Percentiles rank a stretch among this genome's conserved stretches.
Evolutionary conservation across 2,797 vertebrate species (phyloP).

Genomic region (Rachycentron canadum): DNA sequence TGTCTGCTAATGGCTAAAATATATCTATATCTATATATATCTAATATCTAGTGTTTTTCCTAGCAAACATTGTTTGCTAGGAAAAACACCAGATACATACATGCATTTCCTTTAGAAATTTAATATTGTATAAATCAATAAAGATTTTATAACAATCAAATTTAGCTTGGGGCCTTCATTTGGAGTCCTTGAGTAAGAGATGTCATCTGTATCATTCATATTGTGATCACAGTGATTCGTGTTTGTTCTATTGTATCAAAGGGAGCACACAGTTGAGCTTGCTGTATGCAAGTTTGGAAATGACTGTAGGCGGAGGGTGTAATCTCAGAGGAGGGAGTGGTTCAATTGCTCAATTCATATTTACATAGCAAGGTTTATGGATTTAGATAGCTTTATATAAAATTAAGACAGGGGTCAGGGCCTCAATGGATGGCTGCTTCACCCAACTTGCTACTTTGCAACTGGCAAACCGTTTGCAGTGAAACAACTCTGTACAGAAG

Average conservation of each 20-base stretch:
- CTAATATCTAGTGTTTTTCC: no score
- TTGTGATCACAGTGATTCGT: neutral
- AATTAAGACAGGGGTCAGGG: neutral
- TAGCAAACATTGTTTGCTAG: no score
- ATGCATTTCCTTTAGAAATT: constrained; percentile 42
- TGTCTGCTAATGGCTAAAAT: constrained; percentile 31
- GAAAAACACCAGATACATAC: neutral
- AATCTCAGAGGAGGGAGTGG: constrained; percentile 22
- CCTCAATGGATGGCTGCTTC: neutral
- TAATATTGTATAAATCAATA: constrained; percentile 75
- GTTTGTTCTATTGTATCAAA: neutral
- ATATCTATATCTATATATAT: constrained; percentile 10
- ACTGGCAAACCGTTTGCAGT: no score
- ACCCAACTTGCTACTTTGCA: no score
- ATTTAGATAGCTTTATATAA: neutral
- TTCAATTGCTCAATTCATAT: constrained; percentile 5
- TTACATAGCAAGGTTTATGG: constrained; percentile 5
- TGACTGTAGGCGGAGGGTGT: constrained; percentile 6
- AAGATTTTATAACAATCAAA: constrained; percentile 69
- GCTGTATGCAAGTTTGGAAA: neutral
- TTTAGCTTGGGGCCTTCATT: constrained; percentile 25
- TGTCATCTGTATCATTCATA: neutral
- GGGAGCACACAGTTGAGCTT: constrained; percentile 16
- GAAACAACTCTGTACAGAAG: no score
- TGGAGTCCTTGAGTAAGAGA: neutral